Evolutionary conservation across 2,888 invertebrate genomes (phyloP).

Genomic region (Polyploca ridens): DNA sequence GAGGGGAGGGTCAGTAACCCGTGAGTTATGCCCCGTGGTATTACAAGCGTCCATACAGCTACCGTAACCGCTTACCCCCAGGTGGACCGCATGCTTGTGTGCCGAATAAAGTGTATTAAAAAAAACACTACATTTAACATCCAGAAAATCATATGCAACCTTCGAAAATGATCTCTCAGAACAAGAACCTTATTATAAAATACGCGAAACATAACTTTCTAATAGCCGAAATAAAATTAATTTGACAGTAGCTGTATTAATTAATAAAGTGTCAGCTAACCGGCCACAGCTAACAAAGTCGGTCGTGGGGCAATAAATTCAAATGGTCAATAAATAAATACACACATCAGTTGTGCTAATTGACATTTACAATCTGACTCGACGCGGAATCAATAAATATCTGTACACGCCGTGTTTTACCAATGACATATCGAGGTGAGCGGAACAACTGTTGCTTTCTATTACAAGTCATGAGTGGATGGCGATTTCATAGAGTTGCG

Average conservation of each 20-base stretch:
- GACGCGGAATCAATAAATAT: conserved; percentile 67
- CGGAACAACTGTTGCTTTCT: conserved; percentile 59
- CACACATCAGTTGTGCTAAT: conserved; percentile 62
- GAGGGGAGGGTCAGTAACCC: too few species aligned
- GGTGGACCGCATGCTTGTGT: too few species aligned
- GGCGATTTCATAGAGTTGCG: conserved; percentile 13
- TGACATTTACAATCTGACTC: conserved; percentile 67
- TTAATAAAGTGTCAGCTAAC: conserved; percentile 1
- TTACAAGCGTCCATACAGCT: too few species aligned
- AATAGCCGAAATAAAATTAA: neutral
- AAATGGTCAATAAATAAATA: conserved; percentile 54
- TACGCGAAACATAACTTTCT: neutral
- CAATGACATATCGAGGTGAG: conserved; percentile 67
- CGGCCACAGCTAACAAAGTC: conserved; percentile 14
- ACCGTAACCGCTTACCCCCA: too few species aligned
- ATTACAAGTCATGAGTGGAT: conserved; percentile 22
- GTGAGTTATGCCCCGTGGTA: too few species aligned
- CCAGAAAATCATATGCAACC: too few species aligned
- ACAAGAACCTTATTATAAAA: neutral
- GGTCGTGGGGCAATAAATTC: conserved; percentile 46
- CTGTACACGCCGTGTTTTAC: conserved; percentile 40
- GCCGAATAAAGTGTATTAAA: too few species aligned
- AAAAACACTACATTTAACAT: too few species aligned
- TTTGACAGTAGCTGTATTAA: neutral
- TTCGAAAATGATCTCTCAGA: too few species aligned